Evolutionary conservation across 2,797 vertebrate genomes (phyloP).

Genomic region (Helostoma temminkii): DNA sequence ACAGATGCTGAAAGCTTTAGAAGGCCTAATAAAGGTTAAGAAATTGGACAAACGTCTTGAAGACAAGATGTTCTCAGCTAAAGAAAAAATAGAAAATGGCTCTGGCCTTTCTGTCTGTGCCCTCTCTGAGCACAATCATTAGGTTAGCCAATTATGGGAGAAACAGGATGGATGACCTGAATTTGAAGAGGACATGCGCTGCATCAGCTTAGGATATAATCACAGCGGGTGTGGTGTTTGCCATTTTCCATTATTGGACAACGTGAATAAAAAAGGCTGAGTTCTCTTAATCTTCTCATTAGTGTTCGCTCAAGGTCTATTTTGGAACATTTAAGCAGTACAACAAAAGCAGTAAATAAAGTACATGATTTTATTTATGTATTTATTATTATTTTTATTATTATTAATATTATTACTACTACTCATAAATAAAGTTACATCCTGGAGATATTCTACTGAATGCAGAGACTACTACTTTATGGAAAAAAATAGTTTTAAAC

Average conservation of each 20-base stretch:
- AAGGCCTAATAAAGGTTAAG: constrained; percentile 66
- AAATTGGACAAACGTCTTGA: constrained; percentile 45
- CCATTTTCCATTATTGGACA: constrained; percentile 38
- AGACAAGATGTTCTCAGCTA: constrained; percentile 50
- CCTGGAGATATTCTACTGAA: not conserved
- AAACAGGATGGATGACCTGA: constrained; percentile 46
- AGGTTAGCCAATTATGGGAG: constrained; percentile 72
- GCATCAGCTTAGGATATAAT: constrained; percentile 43
- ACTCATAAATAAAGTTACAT: not conserved
- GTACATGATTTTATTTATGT: too few relatives aligned
- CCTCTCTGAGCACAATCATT: constrained; percentile 53
- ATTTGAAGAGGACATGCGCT: constrained; percentile 32
- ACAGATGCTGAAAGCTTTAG: constrained; percentile 45
- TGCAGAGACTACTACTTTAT: not conserved
- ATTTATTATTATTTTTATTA: too few relatives aligned
- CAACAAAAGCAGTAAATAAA: not conserved
- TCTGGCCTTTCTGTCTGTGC: constrained; percentile 44
- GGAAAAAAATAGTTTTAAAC: not conserved
- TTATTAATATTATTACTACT: too few relatives aligned
- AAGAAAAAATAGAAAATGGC: constrained; percentile 34
- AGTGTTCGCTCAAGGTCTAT: constrained; percentile 24
- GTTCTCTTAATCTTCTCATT: constrained; percentile 18
- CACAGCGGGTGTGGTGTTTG: constrained; percentile 19
- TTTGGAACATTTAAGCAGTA: constrained; percentile 19
- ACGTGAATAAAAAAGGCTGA: constrained; percentile 17